Conservation (phyloP, 1,140 invertebrate genomes). For the Zaprionus davidi region DNA sequence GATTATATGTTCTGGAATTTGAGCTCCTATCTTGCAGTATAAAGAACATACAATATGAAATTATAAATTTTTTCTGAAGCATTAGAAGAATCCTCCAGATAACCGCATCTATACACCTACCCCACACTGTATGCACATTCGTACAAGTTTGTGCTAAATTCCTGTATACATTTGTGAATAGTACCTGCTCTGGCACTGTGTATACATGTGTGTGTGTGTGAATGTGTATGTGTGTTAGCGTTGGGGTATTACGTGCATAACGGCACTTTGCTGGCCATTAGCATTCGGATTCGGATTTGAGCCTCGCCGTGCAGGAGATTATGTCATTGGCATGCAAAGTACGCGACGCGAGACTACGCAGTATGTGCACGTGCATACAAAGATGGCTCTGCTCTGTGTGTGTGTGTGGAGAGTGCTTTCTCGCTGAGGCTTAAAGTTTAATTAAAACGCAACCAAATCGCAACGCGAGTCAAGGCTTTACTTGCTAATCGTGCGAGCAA, state of each 20-base stretch:
- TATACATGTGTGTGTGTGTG: background rate
- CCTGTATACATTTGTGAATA: conserved; percentile 5
- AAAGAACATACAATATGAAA: background rate
- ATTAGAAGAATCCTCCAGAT: background rate
- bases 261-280: conserved; percentile 69
- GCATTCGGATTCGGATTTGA: conserved; percentile 53
- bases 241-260: conserved; percentile 62
- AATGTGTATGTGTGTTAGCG: background rate
- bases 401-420: background rate
- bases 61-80: background rate
- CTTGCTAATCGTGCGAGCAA: conserved; percentile 26
- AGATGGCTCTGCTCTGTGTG: background rate
- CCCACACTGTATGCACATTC: background rate
- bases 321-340: conserved; percentile 56
- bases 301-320: conserved; percentile 27
- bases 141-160: background rate
- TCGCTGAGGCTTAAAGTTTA: conserved; percentile 47
- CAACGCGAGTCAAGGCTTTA: conserved; percentile 8
- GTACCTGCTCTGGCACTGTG: background rate
- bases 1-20: too few species aligned
- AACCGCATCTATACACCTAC: background rate
- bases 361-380: conserved; percentile 1
- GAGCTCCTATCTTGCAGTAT: too few species aligned
- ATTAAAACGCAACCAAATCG: conserved; percentile 34
- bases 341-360: conserved; percentile 2